phyloP scores from a whole-genome alignment of 1,140 invertebrate species.

The Leptopilina boulardi region DNA sequence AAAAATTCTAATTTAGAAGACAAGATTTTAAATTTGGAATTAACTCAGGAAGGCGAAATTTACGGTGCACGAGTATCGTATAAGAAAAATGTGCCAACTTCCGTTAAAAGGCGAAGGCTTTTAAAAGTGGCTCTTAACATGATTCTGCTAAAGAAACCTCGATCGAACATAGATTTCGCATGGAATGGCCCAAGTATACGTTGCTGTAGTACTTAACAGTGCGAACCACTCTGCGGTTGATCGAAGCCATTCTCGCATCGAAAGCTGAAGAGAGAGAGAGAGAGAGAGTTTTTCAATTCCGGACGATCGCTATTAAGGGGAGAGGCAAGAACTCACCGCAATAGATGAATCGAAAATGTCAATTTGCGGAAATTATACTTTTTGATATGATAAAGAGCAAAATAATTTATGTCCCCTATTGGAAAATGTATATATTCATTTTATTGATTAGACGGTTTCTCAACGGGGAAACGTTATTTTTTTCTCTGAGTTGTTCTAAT shows the following conservation, averaged over 20 bases:
- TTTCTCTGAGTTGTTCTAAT: too few species aligned
- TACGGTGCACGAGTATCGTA: not conserved
- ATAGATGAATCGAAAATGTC: not conserved
- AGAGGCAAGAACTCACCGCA: not conserved
- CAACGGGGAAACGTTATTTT: too few species aligned
- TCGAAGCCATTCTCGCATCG: not conserved
- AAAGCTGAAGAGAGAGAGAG: not conserved
- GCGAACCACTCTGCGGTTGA: conserved; percentile 5
- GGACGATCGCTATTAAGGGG: not conserved
- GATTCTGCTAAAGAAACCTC: not conserved
- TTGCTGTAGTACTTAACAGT: not conserved
- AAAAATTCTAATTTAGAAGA: too few species aligned
- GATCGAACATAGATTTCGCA: conserved; percentile 15
- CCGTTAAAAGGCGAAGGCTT: not conserved
- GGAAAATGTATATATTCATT: too few species aligned
- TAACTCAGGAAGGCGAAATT: not conserved
- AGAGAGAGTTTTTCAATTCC: conserved; percentile 6
- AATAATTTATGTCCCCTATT: too few species aligned
- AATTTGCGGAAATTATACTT: too few species aligned
- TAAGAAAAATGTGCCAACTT: not conserved
- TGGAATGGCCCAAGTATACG: not conserved
- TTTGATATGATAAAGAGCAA: too few species aligned
- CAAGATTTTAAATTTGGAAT: too few species aligned
- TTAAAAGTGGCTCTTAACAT: not conserved
- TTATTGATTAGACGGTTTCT: too few species aligned